Percentiles rank a stretch among this genome's conserved stretches.
phyloP scores from a whole-genome alignment of 1,140 invertebrate species.

The Pseudomyrmex concolor region DNA sequence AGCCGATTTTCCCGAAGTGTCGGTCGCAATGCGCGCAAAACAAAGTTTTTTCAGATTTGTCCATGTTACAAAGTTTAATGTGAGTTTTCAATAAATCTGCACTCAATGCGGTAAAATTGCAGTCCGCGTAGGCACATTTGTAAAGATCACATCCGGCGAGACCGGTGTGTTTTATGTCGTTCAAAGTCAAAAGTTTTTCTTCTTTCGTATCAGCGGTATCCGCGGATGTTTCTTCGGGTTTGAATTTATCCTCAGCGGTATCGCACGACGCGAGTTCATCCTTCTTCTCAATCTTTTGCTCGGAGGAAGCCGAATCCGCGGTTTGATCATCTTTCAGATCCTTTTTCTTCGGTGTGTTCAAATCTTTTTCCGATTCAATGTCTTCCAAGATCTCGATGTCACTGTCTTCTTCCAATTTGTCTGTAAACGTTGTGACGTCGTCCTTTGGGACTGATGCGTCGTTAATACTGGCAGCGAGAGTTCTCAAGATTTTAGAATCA shows the following conservation, averaged over 20 bases:
- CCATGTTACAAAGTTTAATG: conserved; percentile 80
- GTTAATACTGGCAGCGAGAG: background rate
- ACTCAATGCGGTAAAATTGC: conserved; percentile 76
- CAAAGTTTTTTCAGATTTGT: conserved; percentile 69
- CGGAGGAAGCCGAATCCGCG: background rate
- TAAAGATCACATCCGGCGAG: conserved; percentile 83
- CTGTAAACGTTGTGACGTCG: background rate
- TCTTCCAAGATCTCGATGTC: conserved; percentile 81
- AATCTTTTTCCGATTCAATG: conserved; percentile 35
- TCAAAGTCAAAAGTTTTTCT: conserved; percentile 72
- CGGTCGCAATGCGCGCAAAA: conserved; percentile 86
- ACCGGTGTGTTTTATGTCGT: conserved; percentile 81
- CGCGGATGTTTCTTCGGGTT: background rate
- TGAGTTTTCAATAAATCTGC: conserved; percentile 83
- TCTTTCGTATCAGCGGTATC: conserved; percentile 29
- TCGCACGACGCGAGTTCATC: conserved; percentile 1
- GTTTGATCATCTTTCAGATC: background rate
- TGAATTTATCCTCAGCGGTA: conserved; percentile 12
- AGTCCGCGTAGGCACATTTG: conserved; percentile 84
- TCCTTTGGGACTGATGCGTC: background rate
- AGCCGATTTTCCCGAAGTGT: conserved; percentile 78
- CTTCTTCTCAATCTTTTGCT: conserved; percentile 19
- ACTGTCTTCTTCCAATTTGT: conserved; percentile 77
- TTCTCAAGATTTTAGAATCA: conserved; percentile 76
- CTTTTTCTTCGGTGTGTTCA: background rate